Evolutionary conservation across 2,113 vertebrate genomes (phyloP).

Genomic region (Xenopus laevis): DNA sequence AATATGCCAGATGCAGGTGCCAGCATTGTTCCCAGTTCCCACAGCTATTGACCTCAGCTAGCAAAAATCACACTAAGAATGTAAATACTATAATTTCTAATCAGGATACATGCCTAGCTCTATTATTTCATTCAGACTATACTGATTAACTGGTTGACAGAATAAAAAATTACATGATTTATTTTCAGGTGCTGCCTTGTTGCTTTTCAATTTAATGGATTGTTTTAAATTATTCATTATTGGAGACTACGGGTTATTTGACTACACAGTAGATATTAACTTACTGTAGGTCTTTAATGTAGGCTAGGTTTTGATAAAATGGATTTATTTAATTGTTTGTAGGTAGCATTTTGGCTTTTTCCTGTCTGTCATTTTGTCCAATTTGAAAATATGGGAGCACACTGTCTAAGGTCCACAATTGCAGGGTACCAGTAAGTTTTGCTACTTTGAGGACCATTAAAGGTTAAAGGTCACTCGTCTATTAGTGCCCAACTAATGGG

Average conservation of each 20-base stretch:
- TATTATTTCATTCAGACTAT: constrained; percentile 8
- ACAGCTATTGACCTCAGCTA: constrained; percentile 22
- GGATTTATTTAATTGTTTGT: neutral
- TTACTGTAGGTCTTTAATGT: constrained; percentile 24
- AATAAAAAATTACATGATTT: constrained; percentile 35
- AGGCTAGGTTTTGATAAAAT: neutral
- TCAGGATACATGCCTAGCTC: constrained; percentile 31
- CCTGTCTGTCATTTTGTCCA: too few relatives aligned
- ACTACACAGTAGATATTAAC: constrained; percentile 27
- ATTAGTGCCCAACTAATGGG: too few relatives aligned
- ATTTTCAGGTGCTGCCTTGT: constrained; percentile 35
- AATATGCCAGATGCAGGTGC: neutral
- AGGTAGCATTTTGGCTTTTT: too few relatives aligned
- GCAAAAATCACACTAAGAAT: constrained; percentile 36
- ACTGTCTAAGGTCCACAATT: too few relatives aligned
- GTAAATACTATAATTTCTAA: constrained; percentile 46
- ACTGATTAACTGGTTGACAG: constrained; percentile 42
- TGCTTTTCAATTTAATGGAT: constrained; percentile 29
- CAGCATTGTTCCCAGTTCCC: constrained; percentile 3
- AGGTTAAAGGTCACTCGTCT: too few relatives aligned
- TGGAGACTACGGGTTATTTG: constrained; percentile 16
- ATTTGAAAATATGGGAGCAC: too few relatives aligned
- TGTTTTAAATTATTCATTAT: constrained; percentile 20
- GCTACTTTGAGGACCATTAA: too few relatives aligned
- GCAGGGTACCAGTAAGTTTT: too few relatives aligned